Evolutionary conservation across 2,113 vertebrate species (phyloP).

Genomic region (Calyptommatus sinebrachiatus): DNA sequence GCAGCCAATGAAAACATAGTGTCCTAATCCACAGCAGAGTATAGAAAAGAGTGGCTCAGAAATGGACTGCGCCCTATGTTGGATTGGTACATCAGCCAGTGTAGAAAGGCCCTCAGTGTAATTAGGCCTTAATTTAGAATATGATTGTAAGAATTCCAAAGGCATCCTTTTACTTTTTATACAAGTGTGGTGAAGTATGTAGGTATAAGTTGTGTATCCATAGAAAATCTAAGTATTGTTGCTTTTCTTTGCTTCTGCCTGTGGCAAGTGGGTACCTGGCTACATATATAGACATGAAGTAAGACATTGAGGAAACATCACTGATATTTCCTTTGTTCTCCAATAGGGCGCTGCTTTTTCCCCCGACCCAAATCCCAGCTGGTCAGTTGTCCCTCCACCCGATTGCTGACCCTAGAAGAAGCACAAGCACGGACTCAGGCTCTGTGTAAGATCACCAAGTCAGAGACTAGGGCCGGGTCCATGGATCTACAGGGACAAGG

Average conservation of each 20-base stretch:
- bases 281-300: background rate
- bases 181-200: background rate
- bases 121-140: background rate
- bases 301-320: background rate
- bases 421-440: conserved; percentile 80
- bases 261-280: no score
- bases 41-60: no score
- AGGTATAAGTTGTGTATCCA: background rate
- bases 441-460: conserved; percentile 46
- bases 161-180: background rate
- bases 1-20: no score
- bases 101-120: background rate
- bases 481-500: conserved; percentile 39
- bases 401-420: conserved; percentile 78
- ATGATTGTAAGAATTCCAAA: background rate
- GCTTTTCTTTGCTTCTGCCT: background rate
- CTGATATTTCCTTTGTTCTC: background rate
- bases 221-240: background rate
- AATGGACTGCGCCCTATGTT: background rate
- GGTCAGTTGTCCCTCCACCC: conserved; percentile 66
- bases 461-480: conserved; percentile 51
- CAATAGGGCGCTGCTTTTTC: conserved; percentile 74
- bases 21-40: no score
- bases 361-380: conserved; percentile 79
- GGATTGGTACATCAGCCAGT: background rate